phyloP scores from a whole-genome alignment of 2,797 vertebrate genomes.

The Falco peregrinus region DNA sequence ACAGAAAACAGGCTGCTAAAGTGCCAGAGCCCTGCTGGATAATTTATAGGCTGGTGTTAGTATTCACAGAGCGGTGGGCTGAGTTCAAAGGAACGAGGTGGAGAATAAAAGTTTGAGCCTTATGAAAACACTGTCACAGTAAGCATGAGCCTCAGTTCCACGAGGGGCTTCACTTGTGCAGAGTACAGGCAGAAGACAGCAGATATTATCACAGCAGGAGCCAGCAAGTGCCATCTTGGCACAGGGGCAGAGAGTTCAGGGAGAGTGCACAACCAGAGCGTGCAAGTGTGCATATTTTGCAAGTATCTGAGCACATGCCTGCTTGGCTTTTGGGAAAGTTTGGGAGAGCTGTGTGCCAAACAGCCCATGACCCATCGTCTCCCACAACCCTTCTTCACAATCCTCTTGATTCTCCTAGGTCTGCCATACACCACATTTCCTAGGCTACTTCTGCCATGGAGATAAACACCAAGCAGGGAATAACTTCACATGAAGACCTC shows the following conservation, averaged over 20 bases:
- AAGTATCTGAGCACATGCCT: background rate
- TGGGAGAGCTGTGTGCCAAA: background rate
- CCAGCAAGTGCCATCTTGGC: background rate
- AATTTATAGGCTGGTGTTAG: slow-evolving; percentile 73
- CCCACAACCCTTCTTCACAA: background rate
- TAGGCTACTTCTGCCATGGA: background rate
- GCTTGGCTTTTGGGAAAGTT: background rate
- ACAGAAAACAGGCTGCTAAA: slow-evolving; percentile 66
- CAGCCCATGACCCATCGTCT: background rate
- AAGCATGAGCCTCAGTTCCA: background rate
- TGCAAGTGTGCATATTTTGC: background rate
- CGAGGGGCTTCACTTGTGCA: background rate
- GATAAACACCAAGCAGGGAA: background rate
- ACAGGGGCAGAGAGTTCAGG: background rate
- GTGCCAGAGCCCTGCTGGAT: slow-evolving; percentile 70
- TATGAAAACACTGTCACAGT: slow-evolving; percentile 30
- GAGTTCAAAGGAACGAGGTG: slow-evolving; percentile 71
- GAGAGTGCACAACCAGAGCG: background rate
- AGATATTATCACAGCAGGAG: background rate
- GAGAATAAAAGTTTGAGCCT: slow-evolving; percentile 64
- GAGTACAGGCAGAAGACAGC: background rate
- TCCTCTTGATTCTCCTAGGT: background rate
- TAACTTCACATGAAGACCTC: background rate
- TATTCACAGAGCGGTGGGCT: slow-evolving; percentile 63
- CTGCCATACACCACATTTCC: background rate